Evolutionary conservation across 2,888 invertebrate species (phyloP).

Genomic region (Tetramorium bicarinatum): DNA sequence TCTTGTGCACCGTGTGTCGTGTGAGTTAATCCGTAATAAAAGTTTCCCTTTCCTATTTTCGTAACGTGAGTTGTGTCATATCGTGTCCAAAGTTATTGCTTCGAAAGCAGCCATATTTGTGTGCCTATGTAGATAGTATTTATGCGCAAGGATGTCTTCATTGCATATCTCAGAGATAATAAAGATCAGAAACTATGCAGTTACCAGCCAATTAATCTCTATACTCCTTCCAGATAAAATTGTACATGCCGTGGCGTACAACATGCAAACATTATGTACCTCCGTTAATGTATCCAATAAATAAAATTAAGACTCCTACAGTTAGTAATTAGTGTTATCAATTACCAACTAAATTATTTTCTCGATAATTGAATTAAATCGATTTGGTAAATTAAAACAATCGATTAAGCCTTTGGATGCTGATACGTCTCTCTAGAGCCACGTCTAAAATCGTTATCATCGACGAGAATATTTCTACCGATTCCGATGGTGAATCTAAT

Average conservation of each 20-base stretch:
- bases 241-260: background rate
- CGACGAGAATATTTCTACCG: background rate
- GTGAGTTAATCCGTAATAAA: constrained; percentile 23
- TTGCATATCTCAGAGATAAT: background rate
- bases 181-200: background rate
- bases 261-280: background rate
- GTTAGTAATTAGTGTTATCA: background rate
- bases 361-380: background rate
- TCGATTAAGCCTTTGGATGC: background rate
- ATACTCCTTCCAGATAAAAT: background rate
- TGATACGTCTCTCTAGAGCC: background rate
- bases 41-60: constrained; percentile 34
- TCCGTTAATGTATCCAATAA: constrained; percentile 24
- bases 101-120: constrained; percentile 38
- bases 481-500: background rate
- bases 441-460: background rate
- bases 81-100: constrained; percentile 13
- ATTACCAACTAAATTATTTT: background rate
- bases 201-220: constrained; percentile 27
- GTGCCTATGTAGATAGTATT: constrained; percentile 22
- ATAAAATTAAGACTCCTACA: background rate
- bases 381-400: background rate
- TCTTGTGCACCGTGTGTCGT: background rate
- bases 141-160: background rate
- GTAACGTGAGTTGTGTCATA: constrained; percentile 36